These are phyloP conservation scores for Yponomeuta evonymella DNA, from an alignment of 2,888 invertebrate genomes.

Conservation along the genomic window DNA sequence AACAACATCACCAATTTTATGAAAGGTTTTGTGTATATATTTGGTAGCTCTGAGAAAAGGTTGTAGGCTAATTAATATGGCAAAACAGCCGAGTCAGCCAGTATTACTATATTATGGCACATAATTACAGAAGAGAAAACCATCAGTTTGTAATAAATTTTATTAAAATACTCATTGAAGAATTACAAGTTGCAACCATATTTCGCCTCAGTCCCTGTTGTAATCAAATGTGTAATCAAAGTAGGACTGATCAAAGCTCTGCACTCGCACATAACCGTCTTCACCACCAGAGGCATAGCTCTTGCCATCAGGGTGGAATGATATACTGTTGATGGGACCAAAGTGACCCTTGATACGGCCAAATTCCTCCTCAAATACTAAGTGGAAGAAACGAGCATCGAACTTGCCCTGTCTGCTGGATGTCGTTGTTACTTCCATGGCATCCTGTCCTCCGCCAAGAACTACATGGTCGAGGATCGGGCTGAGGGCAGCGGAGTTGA, in stretches of 20 bases:
- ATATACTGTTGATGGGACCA: conserved; percentile 98
- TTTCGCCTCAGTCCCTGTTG: conserved; percentile 54
- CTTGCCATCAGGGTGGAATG: conserved; percentile 98
- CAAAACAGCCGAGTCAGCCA: not conserved
- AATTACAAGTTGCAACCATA: not conserved
- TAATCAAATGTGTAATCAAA: conserved; percentile 97
- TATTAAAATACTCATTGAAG: conserved; percentile 5
- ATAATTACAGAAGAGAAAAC: too few species aligned
- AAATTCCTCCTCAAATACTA: conserved; percentile 98
- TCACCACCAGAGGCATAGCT: conserved; percentile 98
- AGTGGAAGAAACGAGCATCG: conserved; percentile 95
- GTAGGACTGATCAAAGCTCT: conserved; percentile 97
- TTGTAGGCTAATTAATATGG: too few species aligned
- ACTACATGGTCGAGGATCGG: conserved; percentile 97
- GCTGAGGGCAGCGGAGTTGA: conserved; percentile 98
- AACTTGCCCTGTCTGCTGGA: conserved; percentile 97
- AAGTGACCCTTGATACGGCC: conserved; percentile 99
- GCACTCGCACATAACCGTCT: conserved; percentile 97
- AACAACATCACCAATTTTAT: too few species aligned
- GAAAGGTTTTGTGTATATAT: too few species aligned
- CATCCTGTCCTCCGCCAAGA: conserved; percentile 99
- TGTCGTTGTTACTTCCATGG: conserved; percentile 98
- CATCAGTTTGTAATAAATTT: not conserved
- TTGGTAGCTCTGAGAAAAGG: too few species aligned
- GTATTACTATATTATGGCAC: too few species aligned